These are phyloP conservation scores for Phthorimaea operculella DNA, from an alignment of 1,140 invertebrate species.

Conservation along the genomic window DNA sequence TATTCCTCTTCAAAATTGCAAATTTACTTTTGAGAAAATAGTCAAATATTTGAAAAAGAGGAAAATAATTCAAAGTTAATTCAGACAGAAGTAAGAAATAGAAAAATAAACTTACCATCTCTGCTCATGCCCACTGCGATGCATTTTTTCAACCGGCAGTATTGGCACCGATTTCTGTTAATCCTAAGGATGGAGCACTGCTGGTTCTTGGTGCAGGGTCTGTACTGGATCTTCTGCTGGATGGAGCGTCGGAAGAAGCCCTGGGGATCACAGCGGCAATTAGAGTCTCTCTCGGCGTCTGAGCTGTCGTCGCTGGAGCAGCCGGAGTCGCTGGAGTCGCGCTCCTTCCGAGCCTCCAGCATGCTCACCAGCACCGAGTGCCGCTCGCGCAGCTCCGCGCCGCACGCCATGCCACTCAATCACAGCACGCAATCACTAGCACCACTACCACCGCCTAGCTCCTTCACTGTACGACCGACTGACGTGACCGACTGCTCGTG, in stretches of 20 bases:
- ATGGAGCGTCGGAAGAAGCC: conserved; percentile 91
- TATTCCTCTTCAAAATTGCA: no score
- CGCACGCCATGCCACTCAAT: conserved; percentile 47
- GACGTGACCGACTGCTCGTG: conserved; percentile 19
- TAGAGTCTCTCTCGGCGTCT: conserved; percentile 55
- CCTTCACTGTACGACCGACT: conserved; percentile 16
- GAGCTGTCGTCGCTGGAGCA: conserved; percentile 71
- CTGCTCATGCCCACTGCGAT: conserved; percentile 98
- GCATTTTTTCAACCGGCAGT: conserved; percentile 97
- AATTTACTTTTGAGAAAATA: no score
- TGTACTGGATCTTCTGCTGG: conserved; percentile 98
- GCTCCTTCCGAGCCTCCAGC: conserved; percentile 59
- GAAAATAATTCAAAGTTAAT: no score
- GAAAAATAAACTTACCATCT: conserved; percentile 81
- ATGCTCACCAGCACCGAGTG: conserved; percentile 68
- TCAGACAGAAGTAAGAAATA: no score
- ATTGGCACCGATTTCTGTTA: conserved; percentile 97
- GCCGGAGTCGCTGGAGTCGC: conserved; percentile 67
- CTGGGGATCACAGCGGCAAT: conserved; percentile 76
- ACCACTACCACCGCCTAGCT: conserved; percentile 26
- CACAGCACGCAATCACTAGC: conserved; percentile 45
- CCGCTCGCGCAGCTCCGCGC: conserved; percentile 56
- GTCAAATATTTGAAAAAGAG: no score
- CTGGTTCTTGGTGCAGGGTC: conserved; percentile 97
- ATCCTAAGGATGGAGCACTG: conserved; percentile 96